Evolutionary conservation across 2,888 invertebrate genomes (phyloP), one percentile per base, ranked within the genome.

Genomic region (Lacanobia wlatinum): DNA sequence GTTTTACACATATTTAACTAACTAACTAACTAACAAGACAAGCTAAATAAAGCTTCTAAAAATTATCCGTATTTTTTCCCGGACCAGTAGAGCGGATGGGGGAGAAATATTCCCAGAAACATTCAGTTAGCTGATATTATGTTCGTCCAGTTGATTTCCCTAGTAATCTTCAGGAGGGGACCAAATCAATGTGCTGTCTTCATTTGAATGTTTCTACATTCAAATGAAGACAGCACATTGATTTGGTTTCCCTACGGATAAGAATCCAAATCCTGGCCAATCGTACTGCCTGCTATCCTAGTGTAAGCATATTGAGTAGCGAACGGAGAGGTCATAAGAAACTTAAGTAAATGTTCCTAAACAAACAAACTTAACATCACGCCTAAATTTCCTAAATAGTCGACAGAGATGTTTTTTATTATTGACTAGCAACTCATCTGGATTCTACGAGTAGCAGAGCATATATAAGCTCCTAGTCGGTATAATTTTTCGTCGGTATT

Each of bases 211-310:
- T n/a, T n/a, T n/a, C n/a, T n/a, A 61, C 23, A 70, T 76, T 76
- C 61, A 70, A 62, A 61, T 77, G 18, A 40, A 46, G 10, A 43
- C 12, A 55, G n/a, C 46, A 53, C 23, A 46, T 23, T 77, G 73
- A 77, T 77, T 23, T 77, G 73, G 79, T 77, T 77, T 77, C 76
- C 76, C 76, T 38, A 59, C 34, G 66, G 79, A 8, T 21, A 7
- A 18, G 56, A 61, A 79, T 79, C 66, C 66, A 74, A 77, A 79
- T 62, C 52, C 73, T 62, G 48, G 40, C 43, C 76, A 66, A 77
- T 77, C 66, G 76, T 79, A 28, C 61, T 43, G 61, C 46, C 18
- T 66, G 40, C 61, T 38, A 72, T 73, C 34, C n/a, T 73, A 23
- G 34, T 48, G 23, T 72, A 52, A 72, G 50, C 34, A 53, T 23